Evolutionary conservation across 2,113 vertebrate genomes (phyloP).

Genomic region (Barbus barbus): DNA sequence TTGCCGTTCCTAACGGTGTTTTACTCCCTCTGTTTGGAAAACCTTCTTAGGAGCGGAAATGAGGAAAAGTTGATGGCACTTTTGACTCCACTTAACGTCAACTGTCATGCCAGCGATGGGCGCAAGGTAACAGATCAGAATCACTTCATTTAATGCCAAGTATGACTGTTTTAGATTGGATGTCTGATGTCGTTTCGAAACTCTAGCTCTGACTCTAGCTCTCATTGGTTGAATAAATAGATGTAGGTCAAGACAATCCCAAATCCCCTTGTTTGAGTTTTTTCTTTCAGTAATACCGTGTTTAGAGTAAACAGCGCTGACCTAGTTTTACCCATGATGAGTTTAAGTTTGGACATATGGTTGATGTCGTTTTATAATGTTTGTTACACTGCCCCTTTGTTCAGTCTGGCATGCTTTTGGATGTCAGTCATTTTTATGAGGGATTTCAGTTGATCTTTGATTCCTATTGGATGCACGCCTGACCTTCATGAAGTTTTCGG

Average conservation of each 20-base stretch:
- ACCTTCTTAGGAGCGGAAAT: constrained; percentile 89
- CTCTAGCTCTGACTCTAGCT: not conserved
- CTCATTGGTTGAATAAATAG: not conserved
- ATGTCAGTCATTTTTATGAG: not conserved
- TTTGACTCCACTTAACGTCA: constrained; percentile 97
- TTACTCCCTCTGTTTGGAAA: constrained; percentile 15
- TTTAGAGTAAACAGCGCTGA: not conserved
- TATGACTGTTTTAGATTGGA: not conserved
- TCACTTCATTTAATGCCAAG: not conserved
- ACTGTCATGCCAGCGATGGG: constrained; percentile 98
- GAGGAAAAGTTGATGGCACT: constrained; percentile 99
- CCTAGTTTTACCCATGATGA: constrained; percentile 11
- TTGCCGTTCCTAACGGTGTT: constrained; percentile 25
- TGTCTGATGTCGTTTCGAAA: not conserved
- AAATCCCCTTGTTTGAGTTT: constrained; percentile 1
- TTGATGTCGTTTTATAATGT: not conserved
- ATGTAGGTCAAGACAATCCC: constrained; percentile 5
- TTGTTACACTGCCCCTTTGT: not conserved
- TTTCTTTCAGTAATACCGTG: not conserved
- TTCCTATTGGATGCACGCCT: not conserved
- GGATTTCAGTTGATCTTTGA: not conserved
- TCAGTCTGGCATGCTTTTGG: not conserved
- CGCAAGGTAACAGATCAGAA: constrained; percentile 83
- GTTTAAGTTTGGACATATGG: not conserved
- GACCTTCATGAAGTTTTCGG: not conserved